phyloP scores from a whole-genome alignment of 2,797 vertebrate genomes.

The Cyprinella venusta region DNA sequence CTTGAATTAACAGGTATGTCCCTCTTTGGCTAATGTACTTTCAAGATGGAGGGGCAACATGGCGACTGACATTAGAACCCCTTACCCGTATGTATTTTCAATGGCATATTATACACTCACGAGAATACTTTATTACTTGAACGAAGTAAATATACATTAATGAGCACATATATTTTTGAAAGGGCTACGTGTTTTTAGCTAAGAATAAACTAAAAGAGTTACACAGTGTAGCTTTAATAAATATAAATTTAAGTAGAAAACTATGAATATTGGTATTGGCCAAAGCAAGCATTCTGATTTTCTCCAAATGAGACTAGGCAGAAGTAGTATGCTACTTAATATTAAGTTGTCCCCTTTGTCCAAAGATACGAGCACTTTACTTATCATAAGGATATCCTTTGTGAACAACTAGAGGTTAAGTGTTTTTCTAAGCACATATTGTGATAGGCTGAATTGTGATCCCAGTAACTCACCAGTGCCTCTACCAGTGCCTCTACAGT shows the following conservation, averaged over 20 bases:
- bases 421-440: constrained; percentile 16
- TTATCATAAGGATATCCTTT: constrained; percentile 28
- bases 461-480: not conserved
- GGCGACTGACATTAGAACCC: too few relatives aligned
- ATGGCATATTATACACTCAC: too few relatives aligned
- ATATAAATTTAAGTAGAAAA: not conserved
- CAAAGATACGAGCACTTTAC: not conserved
- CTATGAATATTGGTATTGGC: not conserved
- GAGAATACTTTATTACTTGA: too few relatives aligned
- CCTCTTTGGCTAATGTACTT: too few relatives aligned
- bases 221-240: not conserved
- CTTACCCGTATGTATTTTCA: too few relatives aligned
- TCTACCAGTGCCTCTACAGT: too few relatives aligned
- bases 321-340: constrained; percentile 9
- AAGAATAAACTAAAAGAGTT: too few relatives aligned
- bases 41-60: too few relatives aligned
- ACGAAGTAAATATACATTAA: too few relatives aligned
- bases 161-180: too few relatives aligned
- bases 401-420: not conserved
- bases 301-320: not conserved
- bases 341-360: not conserved
- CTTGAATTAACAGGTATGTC: too few relatives aligned
- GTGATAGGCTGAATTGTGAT: not conserved
- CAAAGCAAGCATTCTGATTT: not conserved
- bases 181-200: too few relatives aligned